Evolutionary conservation across 2,797 vertebrate genomes (phyloP).

Genomic region (Gymnothorax javanicus): DNA sequence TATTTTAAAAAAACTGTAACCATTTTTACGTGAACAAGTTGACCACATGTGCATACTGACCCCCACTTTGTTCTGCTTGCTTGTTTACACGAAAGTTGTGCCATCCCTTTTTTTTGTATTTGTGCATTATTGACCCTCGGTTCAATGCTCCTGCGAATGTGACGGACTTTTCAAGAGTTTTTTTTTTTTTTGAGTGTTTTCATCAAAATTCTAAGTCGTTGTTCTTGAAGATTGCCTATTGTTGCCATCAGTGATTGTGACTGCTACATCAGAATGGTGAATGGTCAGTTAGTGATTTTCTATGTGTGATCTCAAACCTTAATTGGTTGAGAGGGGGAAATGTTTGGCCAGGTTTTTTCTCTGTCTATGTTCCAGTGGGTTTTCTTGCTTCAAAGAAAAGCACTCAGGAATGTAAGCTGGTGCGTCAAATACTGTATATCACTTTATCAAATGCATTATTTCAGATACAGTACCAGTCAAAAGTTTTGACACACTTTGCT

Average conservation of each 20-base stretch:
- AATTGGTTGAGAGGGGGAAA: no score
- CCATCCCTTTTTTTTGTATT: constrained; percentile 72
- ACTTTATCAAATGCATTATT: background rate
- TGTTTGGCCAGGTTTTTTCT: background rate
- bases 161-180: background rate
- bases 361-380: background rate
- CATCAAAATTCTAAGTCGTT: no score
- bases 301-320: no score
- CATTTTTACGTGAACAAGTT: constrained; percentile 56
- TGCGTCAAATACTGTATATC: background rate
- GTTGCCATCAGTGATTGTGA: no score
- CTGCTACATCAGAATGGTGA: no score
- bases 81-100: constrained; percentile 67
- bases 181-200: no score
- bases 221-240: no score
- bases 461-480: no score
- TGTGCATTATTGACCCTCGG: constrained; percentile 87
- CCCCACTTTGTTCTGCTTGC: constrained; percentile 43
- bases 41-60: constrained; percentile 73
- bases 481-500: no score
- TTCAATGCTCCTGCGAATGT: background rate
- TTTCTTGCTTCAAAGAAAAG: background rate
- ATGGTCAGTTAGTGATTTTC: no score
- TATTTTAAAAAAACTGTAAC: constrained; percentile 46
- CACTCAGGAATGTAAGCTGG: background rate